phyloP scores from a whole-genome alignment of 2,888 invertebrate species.

The Anthrax anthrax region DNA sequence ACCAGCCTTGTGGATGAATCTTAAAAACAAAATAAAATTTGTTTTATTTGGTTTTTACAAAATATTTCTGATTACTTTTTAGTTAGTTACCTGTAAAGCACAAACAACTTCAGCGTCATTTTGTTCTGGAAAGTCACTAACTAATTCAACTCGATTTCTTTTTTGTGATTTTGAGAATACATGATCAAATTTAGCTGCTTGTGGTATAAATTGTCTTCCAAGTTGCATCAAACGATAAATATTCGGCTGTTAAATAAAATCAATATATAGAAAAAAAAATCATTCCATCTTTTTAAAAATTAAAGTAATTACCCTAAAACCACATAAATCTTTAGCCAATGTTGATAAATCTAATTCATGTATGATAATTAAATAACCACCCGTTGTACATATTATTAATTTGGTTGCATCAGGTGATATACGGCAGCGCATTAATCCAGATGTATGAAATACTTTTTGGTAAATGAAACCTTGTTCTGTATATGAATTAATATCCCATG shows the following conservation, averaged over 20 bases:
- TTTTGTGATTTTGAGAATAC: conserved; percentile 59
- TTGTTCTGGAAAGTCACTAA: conserved; percentile 74
- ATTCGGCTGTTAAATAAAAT: conserved; percentile 49
- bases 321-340: conserved; percentile 63
- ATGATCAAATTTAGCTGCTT: conserved; percentile 66
- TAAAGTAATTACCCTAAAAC: conserved; percentile 51
- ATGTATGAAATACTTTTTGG: conserved; percentile 74
- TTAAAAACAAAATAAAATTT: conserved; percentile 29
- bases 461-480: conserved; percentile 64
- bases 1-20: conserved; percentile 84
- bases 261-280: not conserved
- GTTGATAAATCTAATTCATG: conserved; percentile 74
- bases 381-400: conserved; percentile 81
- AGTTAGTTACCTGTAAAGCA: conserved; percentile 52
- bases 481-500: conserved; percentile 85
- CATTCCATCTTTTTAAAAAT: not conserved
- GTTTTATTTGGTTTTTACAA: not conserved
- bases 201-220: conserved; percentile 66
- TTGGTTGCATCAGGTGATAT: conserved; percentile 74
- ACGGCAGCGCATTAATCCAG: conserved; percentile 55
- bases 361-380: conserved; percentile 77
- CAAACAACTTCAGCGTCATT: conserved; percentile 85
- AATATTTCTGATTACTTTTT: not conserved
- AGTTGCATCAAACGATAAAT: conserved; percentile 80
- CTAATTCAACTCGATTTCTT: conserved; percentile 76